Evolutionary conservation across 2,888 invertebrate species (phyloP), one percentile per base, ranked within the genome.

Genomic region (Drosophila mettleri): DNA sequence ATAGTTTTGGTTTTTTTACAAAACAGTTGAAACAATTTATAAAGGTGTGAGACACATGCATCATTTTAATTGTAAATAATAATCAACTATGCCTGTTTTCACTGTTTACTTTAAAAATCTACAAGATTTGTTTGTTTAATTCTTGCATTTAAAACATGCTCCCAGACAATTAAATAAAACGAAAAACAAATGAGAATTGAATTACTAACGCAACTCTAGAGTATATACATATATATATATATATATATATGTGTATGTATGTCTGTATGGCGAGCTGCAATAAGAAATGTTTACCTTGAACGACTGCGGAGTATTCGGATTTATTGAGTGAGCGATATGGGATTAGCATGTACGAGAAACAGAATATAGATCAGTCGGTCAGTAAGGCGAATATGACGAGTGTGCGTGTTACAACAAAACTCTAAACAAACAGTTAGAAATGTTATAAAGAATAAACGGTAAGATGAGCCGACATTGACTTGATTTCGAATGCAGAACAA

Each of bases 241-340:
- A 52, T 12, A 27, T 27, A 22, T 41, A 45, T 27, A 24, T n/a
- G 8, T 16, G 5, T 48, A 4, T 48, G 29, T n/a, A n/a, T 16
- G 5, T 48, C 8, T 48, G 29, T 41, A 48, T 52, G 18, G 7
- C 12, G 20, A 20, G 20, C 34, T 59, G 20, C 39, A 68, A 51
- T 39, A n/a, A 43, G 31, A 53, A 54, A 55, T 57, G 60, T 72
- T 87, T 87, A 87, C 87, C 87, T 87, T 89, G 78, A 87, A 89
- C 78, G 87, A 87, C 87, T 87, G 71, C 64, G 43, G 49, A 60
- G 8, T 61, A 33, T 74, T 62, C 45, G 36, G n/a, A 29, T 65
- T 60, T 58, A 46, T 22, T 57, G 59, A 48, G 53, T 64, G 46
- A 78, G 68, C 78, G 68, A 59, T 68, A 73, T 51, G 62, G 54